phyloP scores from a whole-genome alignment of 2,797 vertebrate species.

The Sebastes nivosus region DNA sequence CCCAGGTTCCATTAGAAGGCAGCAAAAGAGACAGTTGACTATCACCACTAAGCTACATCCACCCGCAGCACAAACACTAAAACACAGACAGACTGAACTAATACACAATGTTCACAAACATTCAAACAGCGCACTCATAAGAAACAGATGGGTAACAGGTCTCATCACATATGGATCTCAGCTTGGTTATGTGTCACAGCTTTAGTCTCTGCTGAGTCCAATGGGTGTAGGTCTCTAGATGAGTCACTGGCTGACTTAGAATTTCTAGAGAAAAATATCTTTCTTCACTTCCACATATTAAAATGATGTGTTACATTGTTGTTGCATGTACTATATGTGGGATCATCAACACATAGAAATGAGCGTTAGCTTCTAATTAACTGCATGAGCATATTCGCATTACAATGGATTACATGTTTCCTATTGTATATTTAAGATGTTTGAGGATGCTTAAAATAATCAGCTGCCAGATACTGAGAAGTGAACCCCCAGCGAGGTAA shows the following conservation, averaged over 20 bases:
- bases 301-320: not conserved
- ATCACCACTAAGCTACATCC: not conserved
- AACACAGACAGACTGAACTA: not conserved
- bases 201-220: not conserved
- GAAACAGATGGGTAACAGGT: not conserved
- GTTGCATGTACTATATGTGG: not conserved
- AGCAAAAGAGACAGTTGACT: not conserved
- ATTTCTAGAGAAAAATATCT: not conserved
- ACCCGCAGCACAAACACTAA: not conserved
- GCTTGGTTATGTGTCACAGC: not conserved
- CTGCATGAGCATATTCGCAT: not conserved
- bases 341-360: not conserved
- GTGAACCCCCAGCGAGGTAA: not conserved
- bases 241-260: not conserved
- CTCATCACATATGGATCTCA: not conserved
- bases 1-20: not conserved
- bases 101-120: not conserved
- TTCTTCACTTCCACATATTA: not conserved
- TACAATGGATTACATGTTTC: not conserved
- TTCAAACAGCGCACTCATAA: not conserved
- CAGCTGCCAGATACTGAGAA: not conserved
- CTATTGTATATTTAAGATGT: not conserved
- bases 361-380: not conserved
- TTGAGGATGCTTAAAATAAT: not conserved
- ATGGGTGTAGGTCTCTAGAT: not conserved